Percentiles rank a stretch among this genome's conserved stretches.
Conservation (phyloP, 1,140 invertebrate species). For the Drosophila suzukii region DNA sequence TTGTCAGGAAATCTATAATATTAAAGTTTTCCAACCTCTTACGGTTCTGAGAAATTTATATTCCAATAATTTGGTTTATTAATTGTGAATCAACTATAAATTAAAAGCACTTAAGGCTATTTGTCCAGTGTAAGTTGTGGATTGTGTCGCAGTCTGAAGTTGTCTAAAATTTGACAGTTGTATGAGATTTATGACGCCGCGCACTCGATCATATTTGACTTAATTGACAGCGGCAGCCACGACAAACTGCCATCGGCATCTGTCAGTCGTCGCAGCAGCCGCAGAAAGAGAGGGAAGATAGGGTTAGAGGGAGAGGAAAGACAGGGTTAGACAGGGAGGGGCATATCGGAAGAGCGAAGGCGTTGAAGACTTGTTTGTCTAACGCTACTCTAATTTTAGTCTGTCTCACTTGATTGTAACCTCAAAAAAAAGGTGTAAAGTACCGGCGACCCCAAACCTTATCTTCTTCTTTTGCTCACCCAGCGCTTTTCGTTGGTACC, state of each 20-base stretch:
- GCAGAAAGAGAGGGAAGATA: not conserved
- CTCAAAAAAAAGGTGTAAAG: constrained; percentile 19
- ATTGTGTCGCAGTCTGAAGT: constrained; percentile 59
- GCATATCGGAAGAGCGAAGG: not conserved
- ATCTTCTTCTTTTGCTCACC: constrained; percentile 2
- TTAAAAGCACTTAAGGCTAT: not conserved
- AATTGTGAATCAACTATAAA: no score
- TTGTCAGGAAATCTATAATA: no score
- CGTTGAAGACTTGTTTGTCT: constrained; percentile 15
- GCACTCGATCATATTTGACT: constrained; percentile 82
- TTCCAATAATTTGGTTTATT: no score
- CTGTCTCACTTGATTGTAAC: constrained; percentile 24
- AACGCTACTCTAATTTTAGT: constrained; percentile 31
- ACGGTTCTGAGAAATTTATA: not conserved
- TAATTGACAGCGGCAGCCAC: constrained; percentile 81
- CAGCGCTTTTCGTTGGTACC: not conserved
- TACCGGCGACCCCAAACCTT: constrained; percentile 16
- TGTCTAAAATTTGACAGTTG: constrained; percentile 81
- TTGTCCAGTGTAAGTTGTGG: constrained; percentile 16
- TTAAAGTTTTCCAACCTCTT: no score
- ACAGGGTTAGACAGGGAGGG: not conserved
- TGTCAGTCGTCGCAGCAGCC: constrained; percentile 34
- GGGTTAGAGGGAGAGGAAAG: not conserved
- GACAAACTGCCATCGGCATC: constrained; percentile 74
- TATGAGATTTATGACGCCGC: constrained; percentile 80